Percentiles rank a stretch among this genome's conserved stretches.
Evolutionary conservation across 2,113 vertebrate genomes (phyloP).

Genomic region (Myxocyprinus asiaticus): DNA sequence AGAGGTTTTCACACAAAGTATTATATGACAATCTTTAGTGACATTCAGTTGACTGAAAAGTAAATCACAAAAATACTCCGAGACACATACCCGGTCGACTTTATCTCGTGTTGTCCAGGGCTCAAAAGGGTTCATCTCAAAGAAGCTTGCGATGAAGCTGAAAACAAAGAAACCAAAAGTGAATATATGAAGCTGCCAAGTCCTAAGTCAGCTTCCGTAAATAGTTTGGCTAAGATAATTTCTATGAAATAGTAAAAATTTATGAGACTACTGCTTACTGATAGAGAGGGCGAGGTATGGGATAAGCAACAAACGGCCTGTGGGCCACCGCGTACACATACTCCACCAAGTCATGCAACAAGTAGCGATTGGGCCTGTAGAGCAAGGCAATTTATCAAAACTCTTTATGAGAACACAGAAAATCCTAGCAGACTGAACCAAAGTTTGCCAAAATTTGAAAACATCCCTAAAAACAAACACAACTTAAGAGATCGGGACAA

Average conservation of each 20-base stretch:
- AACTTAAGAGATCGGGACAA: neutral
- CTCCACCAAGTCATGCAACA: conserved; percentile 87
- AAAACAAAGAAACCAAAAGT: conserved; percentile 19
- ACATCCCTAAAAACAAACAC: too few relatives aligned
- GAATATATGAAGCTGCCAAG: neutral
- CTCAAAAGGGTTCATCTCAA: conserved; percentile 86
- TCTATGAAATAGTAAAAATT: neutral
- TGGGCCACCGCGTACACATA: conserved; percentile 81
- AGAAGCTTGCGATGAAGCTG: conserved; percentile 80
- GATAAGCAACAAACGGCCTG: conserved; percentile 80
- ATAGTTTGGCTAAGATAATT: neutral
- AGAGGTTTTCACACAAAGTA: too few relatives aligned
- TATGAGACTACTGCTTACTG: conserved; percentile 76
- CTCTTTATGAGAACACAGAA: too few relatives aligned
- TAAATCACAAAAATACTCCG: conserved; percentile 16
- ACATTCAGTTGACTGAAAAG: too few relatives aligned
- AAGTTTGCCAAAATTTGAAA: too few relatives aligned
- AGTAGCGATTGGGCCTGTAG: conserved; percentile 84
- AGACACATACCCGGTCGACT: conserved; percentile 84
- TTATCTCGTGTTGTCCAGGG: conserved; percentile 90
- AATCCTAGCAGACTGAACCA: neutral
- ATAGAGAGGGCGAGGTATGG: conserved; percentile 82
- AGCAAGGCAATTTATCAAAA: neutral
- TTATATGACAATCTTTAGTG: too few relatives aligned
- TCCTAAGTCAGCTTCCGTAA: too few relatives aligned